Base-by-base conservation (phyloP, 2,888 invertebrate genomes). In the Falcaria lacertinaria region DNA sequence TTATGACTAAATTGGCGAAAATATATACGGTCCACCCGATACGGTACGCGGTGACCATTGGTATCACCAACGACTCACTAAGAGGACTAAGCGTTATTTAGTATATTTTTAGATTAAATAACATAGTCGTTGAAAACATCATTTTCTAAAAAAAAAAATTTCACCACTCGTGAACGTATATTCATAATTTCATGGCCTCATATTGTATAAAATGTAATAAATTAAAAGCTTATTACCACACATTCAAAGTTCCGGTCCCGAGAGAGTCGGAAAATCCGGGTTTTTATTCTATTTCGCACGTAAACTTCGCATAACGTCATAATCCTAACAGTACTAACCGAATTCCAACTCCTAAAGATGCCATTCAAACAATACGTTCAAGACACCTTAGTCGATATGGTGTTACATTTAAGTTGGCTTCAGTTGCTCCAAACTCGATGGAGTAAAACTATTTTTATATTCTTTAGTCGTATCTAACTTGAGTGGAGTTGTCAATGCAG, bases 181-280 rank as follows among this genome's bases (percentile, higher is more conserved):
- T 37, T 17, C 37, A 37, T 22, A 14, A 37, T 22, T 15, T 22
- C 22, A 37, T 37, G 22, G 25, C 15, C 14, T 37, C 15, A 11
- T 37, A n/a, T n/a, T n/a, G n/a, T 37, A 15, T 37, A 37, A 13
- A 22, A n/a, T n/a, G n/a, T n/a, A n/a, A n/a, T 37, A 22, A 25
- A 22, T 25, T 37, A 22, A 22, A 15, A 25, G 22, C 22, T 22
- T 22, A 37, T 37, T 37, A 37, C 22, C 3, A 37, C 25, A 37
- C 37, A 15, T 37, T 13, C 14, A 37, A 25, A 14, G 22, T 37
- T 22, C 22, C 22, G 37, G 22, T 11, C 15, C 15, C 22, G 15
- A 22, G 37, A 15, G 11, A 15, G 8, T 22, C 37, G 37, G 15
- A 22, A 37, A 15, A 15, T 8, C 22, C 37, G 37, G 37, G 22